These are phyloP conservation scores for Onychostoma macrolepis DNA, from an alignment of 2,113 vertebrate genomes.

Conservation along the genomic window DNA sequence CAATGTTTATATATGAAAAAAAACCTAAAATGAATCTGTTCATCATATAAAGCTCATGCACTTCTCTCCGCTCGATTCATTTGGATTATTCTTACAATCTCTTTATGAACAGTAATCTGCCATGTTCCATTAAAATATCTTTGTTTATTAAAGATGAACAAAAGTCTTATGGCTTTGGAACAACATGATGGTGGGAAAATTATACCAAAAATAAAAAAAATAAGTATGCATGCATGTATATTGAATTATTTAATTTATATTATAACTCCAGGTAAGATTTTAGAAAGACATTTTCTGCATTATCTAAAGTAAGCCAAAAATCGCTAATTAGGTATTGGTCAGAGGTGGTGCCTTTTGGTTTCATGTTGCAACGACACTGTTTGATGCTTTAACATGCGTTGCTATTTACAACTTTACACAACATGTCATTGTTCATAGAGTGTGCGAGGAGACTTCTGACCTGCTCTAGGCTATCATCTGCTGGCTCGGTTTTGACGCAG, in stretches of 20 bases:
- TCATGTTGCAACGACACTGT: neutral
- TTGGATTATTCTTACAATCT: no score
- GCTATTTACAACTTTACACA: neutral
- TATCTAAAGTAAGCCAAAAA: neutral
- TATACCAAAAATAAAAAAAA: no score
- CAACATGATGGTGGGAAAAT: neutral
- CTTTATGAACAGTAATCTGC: neutral
- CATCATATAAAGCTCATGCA: no score
- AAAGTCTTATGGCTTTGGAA: neutral
- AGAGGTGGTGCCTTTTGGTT: neutral
- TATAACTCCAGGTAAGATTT: no score
- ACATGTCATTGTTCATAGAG: neutral
- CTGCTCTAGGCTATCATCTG: slow-evolving; percentile 74
- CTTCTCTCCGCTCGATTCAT: no score
- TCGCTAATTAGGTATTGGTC: no score
- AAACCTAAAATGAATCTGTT: no score
- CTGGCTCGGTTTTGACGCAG: slow-evolving; percentile 74
- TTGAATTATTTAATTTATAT: no score
- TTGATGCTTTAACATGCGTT: neutral
- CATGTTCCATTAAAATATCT: neutral
- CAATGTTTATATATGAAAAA: no score
- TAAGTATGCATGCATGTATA: no score
- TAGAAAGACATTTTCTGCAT: neutral
- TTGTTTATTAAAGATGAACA: neutral
- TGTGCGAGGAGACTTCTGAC: slow-evolving; percentile 65